Base-by-base conservation (phyloP, 2,797 vertebrate genomes). In the Pangasius larnaudii region DNA sequence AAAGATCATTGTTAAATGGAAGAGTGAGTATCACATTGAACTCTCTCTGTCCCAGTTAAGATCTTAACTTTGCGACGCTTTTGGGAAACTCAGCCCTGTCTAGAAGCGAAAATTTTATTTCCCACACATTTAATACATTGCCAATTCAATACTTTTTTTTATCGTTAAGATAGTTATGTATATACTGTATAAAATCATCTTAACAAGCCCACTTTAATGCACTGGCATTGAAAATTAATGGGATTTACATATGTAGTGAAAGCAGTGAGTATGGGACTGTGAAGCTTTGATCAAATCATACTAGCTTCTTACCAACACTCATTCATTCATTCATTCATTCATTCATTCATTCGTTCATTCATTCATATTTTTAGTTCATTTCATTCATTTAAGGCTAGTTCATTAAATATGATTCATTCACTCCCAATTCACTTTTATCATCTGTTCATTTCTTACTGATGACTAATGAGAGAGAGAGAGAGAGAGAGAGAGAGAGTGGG, bases 331-430 rank as follows among this genome's bases (percentile, higher is more conserved):
- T 75, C 72, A 5, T 33, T 56, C n/a, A 22, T n/a, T 46, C 53
- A 18, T 82, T 82, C 24, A 16, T 74, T 75, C 72, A 5, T 33
- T 56, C n/a, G 10, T n/a, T 46, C 53, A 18, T 82, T 82, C 22
- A 63, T 63, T 56, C 18, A 82, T 82, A 16, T 14, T 3, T 82
- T 82, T 13, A n/a, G 24, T 36, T 56, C 51, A 63, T 63, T 82
- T 46, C 80, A 63, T 46, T 82, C 39, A 63, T 42, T 79, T 33
- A 58, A 58, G 7, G 11, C n/a, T 39, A 22, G 5, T 63, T 27
- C 7, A 82, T 63, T 42, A 61, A 81, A 58, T 77, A 46, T 77
- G 85, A 85, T 85, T 85, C 85, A 85, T 85, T 77, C 39, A 8
- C 58, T 85, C 56, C 84, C 49, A 30, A n/a, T 22, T n/a, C 33